Evolutionary conservation across 2,113 vertebrate genomes (phyloP), one percentile per base, ranked within the genome.

Genomic region (Uria lomvia): DNA sequence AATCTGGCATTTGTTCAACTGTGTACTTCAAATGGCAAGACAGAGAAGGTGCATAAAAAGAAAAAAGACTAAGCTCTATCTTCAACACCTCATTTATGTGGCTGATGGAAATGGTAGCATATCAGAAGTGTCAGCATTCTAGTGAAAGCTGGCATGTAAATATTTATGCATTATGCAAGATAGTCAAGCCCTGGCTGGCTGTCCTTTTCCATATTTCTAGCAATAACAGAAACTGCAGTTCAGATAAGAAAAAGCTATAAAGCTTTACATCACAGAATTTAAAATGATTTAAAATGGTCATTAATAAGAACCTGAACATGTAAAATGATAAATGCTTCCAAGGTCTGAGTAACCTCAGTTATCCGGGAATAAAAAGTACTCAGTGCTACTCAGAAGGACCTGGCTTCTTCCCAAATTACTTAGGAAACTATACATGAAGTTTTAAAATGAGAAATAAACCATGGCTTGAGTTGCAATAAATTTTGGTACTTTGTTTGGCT

Each of bases 1-100:
- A 90, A 88, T 81, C 63, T 95, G 92, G 74, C 89, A 92, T 91
- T 95, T 95, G 62, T 79, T 95, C 84, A 90, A 82, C 74, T 9
- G 1, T 30, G 40, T 45, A 55, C 62, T 94, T 80, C 49, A 79
- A 86, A 89, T 40, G 73, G 60, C 55, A 92, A 88, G 87, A 27
- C 56, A 90, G 63, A 76, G 56, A 86, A 92, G 59, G 74, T 92
- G 74, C 81, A 70, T 47, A 68, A 75, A 74, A 84, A 87, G 22
- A 90, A 68, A 90, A 79, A 73, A 38, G 11, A 68, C 17, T 24
- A 53, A 89, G 50, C 42, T 90, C 53, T 86, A 1, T 74, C 82
- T 80, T 95, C 68, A 93, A 26, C 72, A 90, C 59, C 75, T 92
- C 45, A 52, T 85, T 92, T 92, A 75, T 63, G 56, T 30, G 52